These are phyloP conservation scores for Saccopteryx bilineata DNA, from an alignment of 2,113 vertebrate genomes.

Conservation along the genomic window DNA sequence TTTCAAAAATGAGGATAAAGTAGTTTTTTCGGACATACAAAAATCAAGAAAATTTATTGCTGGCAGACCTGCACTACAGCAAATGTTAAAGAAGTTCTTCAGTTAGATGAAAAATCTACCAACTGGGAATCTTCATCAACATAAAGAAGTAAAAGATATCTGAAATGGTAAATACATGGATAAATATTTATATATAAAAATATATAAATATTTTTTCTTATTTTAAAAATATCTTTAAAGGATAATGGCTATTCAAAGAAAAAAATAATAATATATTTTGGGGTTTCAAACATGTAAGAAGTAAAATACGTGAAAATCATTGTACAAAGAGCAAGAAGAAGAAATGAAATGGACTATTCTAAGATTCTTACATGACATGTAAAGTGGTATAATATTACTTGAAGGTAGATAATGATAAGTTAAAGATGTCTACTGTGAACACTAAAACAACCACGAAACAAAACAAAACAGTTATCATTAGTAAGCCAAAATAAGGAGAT, in stretches of 20 bases:
- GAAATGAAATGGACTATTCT: not conserved
- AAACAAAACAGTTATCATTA: not conserved
- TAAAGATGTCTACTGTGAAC: not conserved
- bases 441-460: not conserved
- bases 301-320: not conserved
- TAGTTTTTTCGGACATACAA: not conserved
- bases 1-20: slow-evolving; percentile 23
- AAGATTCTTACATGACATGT: not conserved
- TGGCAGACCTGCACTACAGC: not conserved
- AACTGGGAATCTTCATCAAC: not conserved
- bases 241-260: not conserved
- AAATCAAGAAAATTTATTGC: not conserved
- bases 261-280: not conserved
- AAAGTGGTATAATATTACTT: not conserved
- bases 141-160: not conserved
- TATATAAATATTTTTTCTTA: not conserved
- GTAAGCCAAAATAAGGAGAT: not conserved
- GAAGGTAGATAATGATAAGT: not conserved
- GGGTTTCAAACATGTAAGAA: not conserved
- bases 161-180: not conserved
- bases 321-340: not conserved
- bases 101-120: not conserved
- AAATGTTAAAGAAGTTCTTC: not conserved
- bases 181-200: not conserved
- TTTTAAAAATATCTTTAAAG: slow-evolving; percentile 30